Percentiles rank a stretch among this genome's conserved stretches.
phyloP scores from a whole-genome alignment of 2,888 invertebrate species.

The Chrysotoxum bicinctum region DNA sequence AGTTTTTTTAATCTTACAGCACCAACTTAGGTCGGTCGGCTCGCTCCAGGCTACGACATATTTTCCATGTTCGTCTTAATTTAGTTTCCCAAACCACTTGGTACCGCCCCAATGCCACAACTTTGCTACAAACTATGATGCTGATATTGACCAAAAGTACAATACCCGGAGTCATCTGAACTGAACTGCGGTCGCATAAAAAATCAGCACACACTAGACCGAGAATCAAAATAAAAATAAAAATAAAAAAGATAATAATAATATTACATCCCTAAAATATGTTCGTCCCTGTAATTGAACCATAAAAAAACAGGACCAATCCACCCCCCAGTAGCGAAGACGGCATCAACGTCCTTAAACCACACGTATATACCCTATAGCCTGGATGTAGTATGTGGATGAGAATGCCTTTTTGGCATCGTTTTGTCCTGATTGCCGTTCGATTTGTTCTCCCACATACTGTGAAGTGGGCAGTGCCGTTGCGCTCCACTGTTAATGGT shows the following conservation, averaged over 20 bases:
- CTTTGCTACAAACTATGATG: slow-evolving; percentile 6
- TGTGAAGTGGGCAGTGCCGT: slow-evolving; percentile 74
- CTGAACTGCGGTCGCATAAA: slow-evolving; percentile 50
- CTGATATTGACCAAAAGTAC: slow-evolving; percentile 52
- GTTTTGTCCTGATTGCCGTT: slow-evolving; percentile 73
- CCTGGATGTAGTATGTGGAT: slow-evolving; percentile 40
- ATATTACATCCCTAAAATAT: slow-evolving; percentile 68
- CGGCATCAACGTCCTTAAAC: slow-evolving; percentile 25
- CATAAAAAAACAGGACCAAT: slow-evolving; percentile 69
- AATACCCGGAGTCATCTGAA: slow-evolving; percentile 24
- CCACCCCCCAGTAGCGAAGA: slow-evolving; percentile 61
- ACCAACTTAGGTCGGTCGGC: slow-evolving; percentile 6
- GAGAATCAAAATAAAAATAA: not conserved
- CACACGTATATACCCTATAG: slow-evolving; percentile 7
- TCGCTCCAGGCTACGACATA: slow-evolving; percentile 49
- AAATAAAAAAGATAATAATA: slow-evolving; percentile 52
- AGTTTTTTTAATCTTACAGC: slow-evolving; percentile 38
- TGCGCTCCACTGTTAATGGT: slow-evolving; percentile 72
- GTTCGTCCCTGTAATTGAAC: slow-evolving; percentile 72
- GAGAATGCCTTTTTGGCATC: slow-evolving; percentile 59
- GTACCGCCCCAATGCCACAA: slow-evolving; percentile 59
- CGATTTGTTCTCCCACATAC: slow-evolving; percentile 74
- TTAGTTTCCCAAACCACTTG: slow-evolving; percentile 50
- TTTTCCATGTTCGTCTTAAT: slow-evolving; percentile 68
- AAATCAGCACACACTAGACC: slow-evolving; percentile 38